Base-by-base conservation (phyloP, 2,888 invertebrate species). In the Xestoiulus laeticollis region DNA sequence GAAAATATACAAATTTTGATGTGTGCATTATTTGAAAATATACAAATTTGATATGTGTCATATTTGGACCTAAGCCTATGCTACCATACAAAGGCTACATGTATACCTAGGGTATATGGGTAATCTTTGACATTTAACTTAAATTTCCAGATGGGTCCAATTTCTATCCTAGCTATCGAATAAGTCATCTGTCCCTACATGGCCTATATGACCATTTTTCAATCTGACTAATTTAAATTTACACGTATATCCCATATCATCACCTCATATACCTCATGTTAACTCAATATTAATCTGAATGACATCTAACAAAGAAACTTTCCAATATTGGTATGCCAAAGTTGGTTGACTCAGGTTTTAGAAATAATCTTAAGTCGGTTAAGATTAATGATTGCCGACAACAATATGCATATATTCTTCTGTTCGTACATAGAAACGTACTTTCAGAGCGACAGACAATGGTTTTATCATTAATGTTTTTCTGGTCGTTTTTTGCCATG, bases 401-500 rank as follows among this genome's bases (percentile, higher is more conserved):
- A 78, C 78, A 78, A 78, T 78, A 78, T 30, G 30, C 26, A 78
- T 78, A 78, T 26, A 78, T 78, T 26, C 78, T 30, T 78, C 78
- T 14, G 30, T 78, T 30, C 78, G 78, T 14, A 14, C 26, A 78
- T 30, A 30, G 78, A 78, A 16, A 22, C 30, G 12, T 30, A 78
- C 78, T 26, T 30, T 78, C 12, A 22, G 78, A 78, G 78, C 26
- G 30, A 78, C 78, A 78, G 78, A 30, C 78, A 78, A 78, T 78
- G 22, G 78, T 22, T 78, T 78, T 78, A 78, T 78, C 78, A 78
- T 78, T 78, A 78, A 78, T 78, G 78, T 78, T 78, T 78, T 78
- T 48, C 26, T 30, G 78, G 26, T 78, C 78, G n/a, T 78, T 78
- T 68, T 78, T 78, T 78, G 30, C 78, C 78, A 78, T 78, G 78